Conservation (phyloP, 2,888 invertebrate genomes). For the Catotricha subobsoleta region DNA sequence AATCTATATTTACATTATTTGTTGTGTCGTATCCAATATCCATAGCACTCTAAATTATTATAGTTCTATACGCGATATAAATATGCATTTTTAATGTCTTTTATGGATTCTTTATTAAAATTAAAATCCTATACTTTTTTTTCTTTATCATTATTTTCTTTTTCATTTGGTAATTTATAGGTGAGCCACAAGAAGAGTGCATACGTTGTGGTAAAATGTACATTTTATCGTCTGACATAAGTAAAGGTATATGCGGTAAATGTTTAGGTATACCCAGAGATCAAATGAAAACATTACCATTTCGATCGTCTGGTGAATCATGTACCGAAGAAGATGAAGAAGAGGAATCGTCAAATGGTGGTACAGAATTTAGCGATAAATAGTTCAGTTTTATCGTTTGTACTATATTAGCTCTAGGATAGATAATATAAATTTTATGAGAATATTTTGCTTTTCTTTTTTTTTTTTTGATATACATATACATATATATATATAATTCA, state of each 20-base stretch:
- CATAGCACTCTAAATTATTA: too few relatives aligned
- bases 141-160: constrained; percentile 2
- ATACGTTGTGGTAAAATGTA: constrained; percentile 38
- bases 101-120: neutral
- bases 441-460: too few relatives aligned
- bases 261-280: constrained; percentile 17
- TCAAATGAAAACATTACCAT: constrained; percentile 10
- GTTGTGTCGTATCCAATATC: neutral
- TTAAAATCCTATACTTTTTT: neutral
- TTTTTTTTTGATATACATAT: too few relatives aligned
- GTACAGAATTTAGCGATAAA: constrained; percentile 21
- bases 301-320: constrained; percentile 20
- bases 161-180: too few relatives aligned
- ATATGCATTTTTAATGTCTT: too few relatives aligned
- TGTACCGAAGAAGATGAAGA: constrained; percentile 22
- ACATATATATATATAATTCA: too few relatives aligned
- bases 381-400: too few relatives aligned
- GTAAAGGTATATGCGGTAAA: constrained; percentile 25
- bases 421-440: too few relatives aligned
- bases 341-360: constrained; percentile 21
- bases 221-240: constrained; percentile 23
- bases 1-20: neutral
- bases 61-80: too few relatives aligned
- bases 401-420: too few relatives aligned
- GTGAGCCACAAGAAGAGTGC: constrained; percentile 42